phyloP scores from a whole-genome alignment of 64 coral and sea anemone species.

The Acropora tenuis region DNA sequence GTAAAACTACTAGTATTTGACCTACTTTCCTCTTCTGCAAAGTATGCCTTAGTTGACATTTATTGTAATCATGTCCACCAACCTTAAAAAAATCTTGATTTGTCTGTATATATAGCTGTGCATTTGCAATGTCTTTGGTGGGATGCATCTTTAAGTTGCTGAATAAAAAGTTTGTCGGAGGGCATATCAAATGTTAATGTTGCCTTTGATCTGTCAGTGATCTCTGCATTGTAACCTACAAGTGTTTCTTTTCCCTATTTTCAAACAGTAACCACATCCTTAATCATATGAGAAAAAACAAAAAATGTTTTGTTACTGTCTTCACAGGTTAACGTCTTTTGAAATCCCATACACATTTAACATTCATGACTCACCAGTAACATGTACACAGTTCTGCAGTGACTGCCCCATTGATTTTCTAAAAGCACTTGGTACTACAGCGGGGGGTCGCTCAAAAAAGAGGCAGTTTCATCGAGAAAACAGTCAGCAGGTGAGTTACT shows the following conservation, averaged over 20 bases:
- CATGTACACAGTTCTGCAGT: constrained; percentile 86
- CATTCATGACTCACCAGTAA: constrained; percentile 90
- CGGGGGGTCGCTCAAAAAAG: constrained; percentile 58
- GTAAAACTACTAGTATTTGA: constrained; percentile 77
- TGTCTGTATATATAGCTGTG: no score
- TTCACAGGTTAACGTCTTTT: constrained; percentile 58
- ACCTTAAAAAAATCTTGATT: no score
- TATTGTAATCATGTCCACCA: background rate
- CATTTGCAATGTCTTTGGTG: no score
- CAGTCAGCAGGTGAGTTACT: constrained; percentile 65
- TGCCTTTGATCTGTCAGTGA: background rate
- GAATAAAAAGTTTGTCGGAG: no score
- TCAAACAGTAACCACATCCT: no score
- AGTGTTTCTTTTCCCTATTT: no score
- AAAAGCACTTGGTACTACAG: constrained; percentile 44
- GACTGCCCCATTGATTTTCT: constrained; percentile 84
- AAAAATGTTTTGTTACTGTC: background rate
- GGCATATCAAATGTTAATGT: background rate
- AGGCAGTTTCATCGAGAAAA: constrained; percentile 75
- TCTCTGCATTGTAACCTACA: no score
- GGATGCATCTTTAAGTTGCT: no score
- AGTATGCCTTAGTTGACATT: constrained; percentile 64
- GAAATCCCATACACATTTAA: constrained; percentile 93
- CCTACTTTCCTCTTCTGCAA: constrained; percentile 68
- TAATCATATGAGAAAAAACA: no score